Percentiles rank a stretch among this genome's conserved stretches.
Evolutionary conservation across 2,113 vertebrate genomes (phyloP).

Genomic region (Pseudopodoces humilis): DNA sequence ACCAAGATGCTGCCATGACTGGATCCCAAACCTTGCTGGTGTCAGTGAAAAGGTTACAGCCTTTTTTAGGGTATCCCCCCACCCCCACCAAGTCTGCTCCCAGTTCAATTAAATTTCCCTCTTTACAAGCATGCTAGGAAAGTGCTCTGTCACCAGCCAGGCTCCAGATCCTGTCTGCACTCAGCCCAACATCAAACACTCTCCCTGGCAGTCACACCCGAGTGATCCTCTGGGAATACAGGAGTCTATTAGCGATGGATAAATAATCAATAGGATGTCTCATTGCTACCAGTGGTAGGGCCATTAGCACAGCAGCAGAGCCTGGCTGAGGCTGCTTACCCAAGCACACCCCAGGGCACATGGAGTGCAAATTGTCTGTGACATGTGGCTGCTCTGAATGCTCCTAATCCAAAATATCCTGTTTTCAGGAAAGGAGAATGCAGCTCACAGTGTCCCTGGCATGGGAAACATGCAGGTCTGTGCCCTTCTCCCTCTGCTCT

Average conservation of each 20-base stretch:
- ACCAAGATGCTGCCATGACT: not conserved
- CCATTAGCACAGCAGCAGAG: conserved; percentile 3
- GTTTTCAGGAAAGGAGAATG: not conserved
- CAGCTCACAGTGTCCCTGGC: not conserved
- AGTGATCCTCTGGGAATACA: not conserved
- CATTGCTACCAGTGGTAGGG: not conserved
- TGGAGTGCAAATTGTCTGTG: not conserved
- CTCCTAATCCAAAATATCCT: not conserved
- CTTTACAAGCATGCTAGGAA: not conserved
- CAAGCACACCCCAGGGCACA: not conserved
- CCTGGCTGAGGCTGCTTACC: not conserved
- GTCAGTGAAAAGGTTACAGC: not conserved
- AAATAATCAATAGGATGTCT: conserved; percentile 31
- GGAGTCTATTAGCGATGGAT: not conserved
- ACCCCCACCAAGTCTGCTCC: not conserved
- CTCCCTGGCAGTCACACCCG: not conserved
- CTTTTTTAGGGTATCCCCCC: not conserved
- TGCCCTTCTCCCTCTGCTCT: not conserved
- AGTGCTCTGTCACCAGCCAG: not conserved
- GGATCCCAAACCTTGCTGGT: not conserved
- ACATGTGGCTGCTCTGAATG: not conserved
- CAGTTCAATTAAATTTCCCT: not conserved
- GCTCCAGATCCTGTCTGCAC: not conserved
- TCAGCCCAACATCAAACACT: not conserved
- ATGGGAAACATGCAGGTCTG: not conserved